Evolutionary conservation across 1,140 invertebrate genomes (phyloP), one percentile per base, ranked within the genome.

Genomic region (Cherax quadricarinatus): DNA sequence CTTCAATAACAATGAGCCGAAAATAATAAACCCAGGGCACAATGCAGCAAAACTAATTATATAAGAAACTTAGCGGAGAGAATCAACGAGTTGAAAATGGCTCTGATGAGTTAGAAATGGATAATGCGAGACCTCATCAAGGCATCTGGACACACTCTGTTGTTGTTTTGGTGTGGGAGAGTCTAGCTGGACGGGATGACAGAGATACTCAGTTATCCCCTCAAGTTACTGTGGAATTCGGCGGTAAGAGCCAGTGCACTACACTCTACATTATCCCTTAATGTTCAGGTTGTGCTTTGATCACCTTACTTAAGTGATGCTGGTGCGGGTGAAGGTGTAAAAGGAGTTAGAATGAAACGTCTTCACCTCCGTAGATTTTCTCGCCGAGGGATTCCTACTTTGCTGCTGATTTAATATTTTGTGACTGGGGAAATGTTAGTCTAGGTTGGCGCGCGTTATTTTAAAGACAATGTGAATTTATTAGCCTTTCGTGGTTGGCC

Each of bases 121-220:
- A 41, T 41, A 18, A 66, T 9, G 9, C 53, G 53, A 57, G 53
- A 14, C 1, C 53, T 9, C 3, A 14, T 10, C 53, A 10, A 14
- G 53, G 9, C 53, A 57, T 57, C 21, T 18, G 66, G 18, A 70
- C 66, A 75, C 24, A 30, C n/a, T 1, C 70, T 75, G 70, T 75
- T 75, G 70, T 75, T 75, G 70, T 75, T 75, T 75, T 75, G 70
- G 24, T 75, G 70, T 24, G 70, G 70, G n/a, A 75, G 70, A 30
- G 66, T 70, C 66, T 70, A 18, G 5, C 62, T 66, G 7, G 70
- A 1, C 24, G 70, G 70, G n/a, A 7, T 30, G 70, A 75, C 6
- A 75, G 70, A 30, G 70, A 6, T 3, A 30, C 16, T 24, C 70
- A 57, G 53, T 75, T 75, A 75, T 30, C 18, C 21, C 62, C 30